Evolutionary conservation across 2,888 invertebrate genomes (phyloP).

Genomic region (Dolomedes plantarius): DNA sequence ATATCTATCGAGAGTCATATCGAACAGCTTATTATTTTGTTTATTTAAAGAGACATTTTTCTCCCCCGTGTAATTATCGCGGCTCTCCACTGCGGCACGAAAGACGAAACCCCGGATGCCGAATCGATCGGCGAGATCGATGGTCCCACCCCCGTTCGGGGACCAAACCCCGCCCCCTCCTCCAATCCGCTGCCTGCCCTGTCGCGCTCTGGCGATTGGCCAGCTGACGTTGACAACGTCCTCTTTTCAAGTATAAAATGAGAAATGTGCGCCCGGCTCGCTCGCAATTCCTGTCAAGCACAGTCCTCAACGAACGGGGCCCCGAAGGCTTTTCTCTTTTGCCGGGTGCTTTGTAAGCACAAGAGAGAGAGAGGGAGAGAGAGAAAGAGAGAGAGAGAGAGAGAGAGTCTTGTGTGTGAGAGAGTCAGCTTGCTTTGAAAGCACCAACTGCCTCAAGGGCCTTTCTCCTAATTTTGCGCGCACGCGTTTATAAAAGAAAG

Average conservation of each 20-base stretch:
- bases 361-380: neutral
- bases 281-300: slow-evolving; percentile 62
- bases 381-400: slow-evolving; percentile 19
- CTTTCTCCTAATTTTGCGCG: slow-evolving; percentile 63
- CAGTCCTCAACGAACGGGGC: slow-evolving; percentile 29
- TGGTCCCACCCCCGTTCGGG: no score
- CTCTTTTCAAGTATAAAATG: slow-evolving; percentile 70
- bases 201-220: slow-evolving; percentile 59
- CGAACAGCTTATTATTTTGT: no score
- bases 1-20: no score
- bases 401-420: slow-evolving; percentile 1
- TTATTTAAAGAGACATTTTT: no score
- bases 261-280: slow-evolving; percentile 53
- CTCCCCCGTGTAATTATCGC: no score
- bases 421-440: slow-evolving; percentile 70
- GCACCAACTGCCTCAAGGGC: slow-evolving; percentile 59
- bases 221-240: slow-evolving; percentile 56
- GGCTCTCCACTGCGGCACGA: no score
- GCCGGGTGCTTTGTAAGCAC: slow-evolving; percentile 1
- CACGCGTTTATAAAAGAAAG: slow-evolving; percentile 59
- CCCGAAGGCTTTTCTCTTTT: slow-evolving; percentile 30
- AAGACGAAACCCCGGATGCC: no score
- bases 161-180: neutral
- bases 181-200: slow-evolving; percentile 18
- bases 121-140: neutral